Base-by-base conservation (phyloP, 1,140 invertebrate species). In the Meloidogyne exigua region DNA sequence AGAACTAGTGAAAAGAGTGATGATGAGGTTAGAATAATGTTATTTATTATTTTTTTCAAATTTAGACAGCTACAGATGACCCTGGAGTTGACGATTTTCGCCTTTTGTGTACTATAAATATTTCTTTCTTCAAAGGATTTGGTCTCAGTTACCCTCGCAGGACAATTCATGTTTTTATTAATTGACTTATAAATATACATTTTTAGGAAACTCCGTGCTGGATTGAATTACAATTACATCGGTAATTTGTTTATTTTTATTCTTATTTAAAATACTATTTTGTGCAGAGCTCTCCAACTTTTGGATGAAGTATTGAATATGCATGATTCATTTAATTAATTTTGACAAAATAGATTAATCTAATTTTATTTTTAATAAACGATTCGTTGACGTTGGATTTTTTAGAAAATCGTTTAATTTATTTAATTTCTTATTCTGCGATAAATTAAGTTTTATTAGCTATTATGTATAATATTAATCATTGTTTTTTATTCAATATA, bases 301-400 rank as follows among this genome's bases (percentile, higher is more conserved):
- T 49, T 80, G 44, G 79, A 80, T 65, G 79, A 82, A 68, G 79
- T 80, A 18, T 62, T 79, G 68, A 79, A 81, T 36, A 79, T 64
- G 18, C 74, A 57, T n/a, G 49, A 57, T 68, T 68, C 66, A 18
- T 68, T 68, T 25, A 42, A 42, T 68, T 68, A 32, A 32, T 25
- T 18, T 13, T 15, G 28, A 7, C 28, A 3, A 32, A 32, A 3
- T 32, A 32, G 7, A 32, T 7, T 32, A 32, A 32, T 32, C 28
- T 32, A 3, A 7, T 32, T 39, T 39, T 39, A 39, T 39, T 39
- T 39, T 39, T 39, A 39, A 3, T 32, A 32, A 3, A 3, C 28
- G 7, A 66, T 25, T 7, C 12, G 1, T 11, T 12, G n/a, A n/a
- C n/a, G n/a, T n/a, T n/a, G n/a, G n/a, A n/a, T n/a, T n/a, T n/a